Percentiles rank a stretch among this genome's conserved stretches.
Conservation (phyloP, 2,113 vertebrate species). For the Halcyon malimbica region DNA sequence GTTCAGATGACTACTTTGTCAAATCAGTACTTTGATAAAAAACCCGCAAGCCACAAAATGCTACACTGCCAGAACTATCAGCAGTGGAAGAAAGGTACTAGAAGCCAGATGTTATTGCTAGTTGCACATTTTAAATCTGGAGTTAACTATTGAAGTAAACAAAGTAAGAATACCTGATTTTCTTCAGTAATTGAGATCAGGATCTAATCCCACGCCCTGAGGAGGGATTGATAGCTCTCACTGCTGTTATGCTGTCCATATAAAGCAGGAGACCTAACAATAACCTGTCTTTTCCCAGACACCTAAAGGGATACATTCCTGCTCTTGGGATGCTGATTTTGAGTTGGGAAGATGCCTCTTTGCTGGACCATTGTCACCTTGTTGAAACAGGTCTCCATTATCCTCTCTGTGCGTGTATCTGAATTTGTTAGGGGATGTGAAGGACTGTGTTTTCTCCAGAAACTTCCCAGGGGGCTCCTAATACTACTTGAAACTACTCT, state of each 20-base stretch:
- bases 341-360: not conserved
- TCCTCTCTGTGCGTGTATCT: not conserved
- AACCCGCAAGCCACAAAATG: not conserved
- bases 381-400: conserved; percentile 8
- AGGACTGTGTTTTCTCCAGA: conserved; percentile 4
- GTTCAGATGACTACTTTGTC: not conserved
- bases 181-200: not conserved
- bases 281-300: not conserved
- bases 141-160: conserved; percentile 27
- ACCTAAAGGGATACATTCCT: not conserved
- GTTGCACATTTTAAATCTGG: not conserved
- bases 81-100: not conserved
- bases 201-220: conserved; percentile 16
- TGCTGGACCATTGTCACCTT: not conserved
- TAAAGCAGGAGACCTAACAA: not conserved
- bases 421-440: not conserved
- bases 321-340: not conserved
- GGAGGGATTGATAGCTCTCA: not conserved
- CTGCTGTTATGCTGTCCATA: not conserved
- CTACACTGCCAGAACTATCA: not conserved
- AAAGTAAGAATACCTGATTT: conserved; percentile 23
- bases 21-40: conserved; percentile 6
- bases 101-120: not conserved
- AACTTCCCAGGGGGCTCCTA: conserved; percentile 1
- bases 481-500: conserved; percentile 14